Percentiles rank a stretch among this genome's conserved stretches.
Conservation (phyloP, 2,113 vertebrate genomes). For the Cranoglanis bouderius region DNA sequence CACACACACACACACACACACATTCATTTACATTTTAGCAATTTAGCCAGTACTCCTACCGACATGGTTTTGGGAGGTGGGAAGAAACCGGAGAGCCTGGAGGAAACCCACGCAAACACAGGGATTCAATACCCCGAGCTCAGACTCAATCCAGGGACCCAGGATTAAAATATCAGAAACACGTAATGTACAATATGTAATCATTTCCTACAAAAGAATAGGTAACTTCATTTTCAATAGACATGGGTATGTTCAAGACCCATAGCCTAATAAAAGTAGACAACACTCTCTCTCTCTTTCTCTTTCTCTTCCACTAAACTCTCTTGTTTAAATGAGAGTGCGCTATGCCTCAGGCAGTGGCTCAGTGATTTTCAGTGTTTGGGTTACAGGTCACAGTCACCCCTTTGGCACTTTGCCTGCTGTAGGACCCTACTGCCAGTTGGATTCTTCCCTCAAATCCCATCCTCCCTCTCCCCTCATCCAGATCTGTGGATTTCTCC, state of each 20-base stretch:
- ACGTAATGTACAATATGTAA: too few species aligned
- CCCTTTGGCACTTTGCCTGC: conserved; percentile 40
- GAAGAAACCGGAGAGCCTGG: too few species aligned
- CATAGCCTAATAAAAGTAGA: neutral
- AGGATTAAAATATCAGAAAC: too few species aligned
- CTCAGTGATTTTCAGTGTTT: conserved; percentile 44
- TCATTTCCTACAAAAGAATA: neutral
- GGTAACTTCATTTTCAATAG: neutral
- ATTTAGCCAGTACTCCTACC: too few species aligned
- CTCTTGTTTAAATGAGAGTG: conserved; percentile 29
- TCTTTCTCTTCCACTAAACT: neutral
- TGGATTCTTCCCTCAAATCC: neutral
- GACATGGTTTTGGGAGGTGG: neutral
- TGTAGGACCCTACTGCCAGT: conserved; percentile 17
- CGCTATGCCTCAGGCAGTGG: conserved; percentile 25
- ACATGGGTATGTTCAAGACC: neutral
- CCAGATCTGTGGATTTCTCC: conserved; percentile 1
- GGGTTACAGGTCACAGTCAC: conserved; percentile 43
- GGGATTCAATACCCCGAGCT: neutral
- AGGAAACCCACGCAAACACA: neutral
- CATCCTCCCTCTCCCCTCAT: neutral
- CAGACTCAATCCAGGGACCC: neutral
- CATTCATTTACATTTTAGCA: neutral
- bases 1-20: too few species aligned
- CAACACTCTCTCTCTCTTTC: neutral